Evolutionary conservation across 2,797 vertebrate genomes (phyloP), one percentile per base, ranked within the genome.

Genomic region (Fistularia tabacaria): DNA sequence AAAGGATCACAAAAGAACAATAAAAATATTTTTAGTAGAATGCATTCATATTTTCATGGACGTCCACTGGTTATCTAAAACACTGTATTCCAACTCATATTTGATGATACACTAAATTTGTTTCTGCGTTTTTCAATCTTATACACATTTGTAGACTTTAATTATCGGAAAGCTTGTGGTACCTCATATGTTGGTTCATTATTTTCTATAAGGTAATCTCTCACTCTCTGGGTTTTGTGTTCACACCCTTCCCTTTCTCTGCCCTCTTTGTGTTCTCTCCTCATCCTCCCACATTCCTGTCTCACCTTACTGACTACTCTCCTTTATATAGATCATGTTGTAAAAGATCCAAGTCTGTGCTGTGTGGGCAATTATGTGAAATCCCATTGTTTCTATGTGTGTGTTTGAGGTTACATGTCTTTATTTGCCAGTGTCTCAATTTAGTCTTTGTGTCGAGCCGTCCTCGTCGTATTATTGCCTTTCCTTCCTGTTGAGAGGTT

Each of bases 1-100:
- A 85, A 80, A 66, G 80, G 83, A 87, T 87, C 83, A 82, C 63
- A 48, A 44, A 71, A 60, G 65, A 77, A 64, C 25, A 25, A 25
- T 25, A 5, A 3, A 3, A 3, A 3, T 25, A 3, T 25, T 25
- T 25, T 25, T 44, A 64, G 68, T 54, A 46, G 54, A 59, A 74
- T 80, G 67, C 73, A 52, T 57, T n/a, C 49, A 42, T 25, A 25
- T 25, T 25, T 25, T 25, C 5, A 25, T 2, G 25, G 25, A 25
- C 25, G 5, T 25, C 25, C 25, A 25, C 25, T 5, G 5, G 25
- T 5, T 25, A 25, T 25, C 25, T 25, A 25, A 25, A 25, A 25
- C 25, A 25, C 25, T 25, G 5, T 25, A 25, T 25, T 25, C 25
- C 5, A 25, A 25, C 25, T 25, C 25, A 25, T 5, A 5, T 25